Conservation (phyloP, 1,140 invertebrate species). For the Nautilus pompilius region DNA sequence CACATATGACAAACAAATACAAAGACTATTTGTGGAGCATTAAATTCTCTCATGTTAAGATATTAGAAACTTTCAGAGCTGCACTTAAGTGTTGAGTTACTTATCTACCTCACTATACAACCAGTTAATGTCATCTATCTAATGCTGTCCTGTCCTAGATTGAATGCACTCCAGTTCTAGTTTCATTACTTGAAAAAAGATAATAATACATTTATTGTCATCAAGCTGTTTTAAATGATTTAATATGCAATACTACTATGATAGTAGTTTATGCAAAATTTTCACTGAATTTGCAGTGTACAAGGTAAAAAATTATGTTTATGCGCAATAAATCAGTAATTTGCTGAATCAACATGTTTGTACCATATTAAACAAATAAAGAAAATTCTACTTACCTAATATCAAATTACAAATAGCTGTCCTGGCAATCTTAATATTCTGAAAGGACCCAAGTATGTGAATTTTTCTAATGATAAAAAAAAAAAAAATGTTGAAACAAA, state of each 20-base stretch:
- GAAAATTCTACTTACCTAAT: constrained; percentile 64
- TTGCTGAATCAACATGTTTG: background rate
- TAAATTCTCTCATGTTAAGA: background rate
- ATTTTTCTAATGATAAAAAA: constrained; percentile 67
- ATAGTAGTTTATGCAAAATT: background rate
- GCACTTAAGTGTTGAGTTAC: too few species aligned
- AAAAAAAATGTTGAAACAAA: too few species aligned
- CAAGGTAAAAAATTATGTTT: background rate
- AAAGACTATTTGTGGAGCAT: background rate
- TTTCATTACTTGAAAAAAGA: too few species aligned
- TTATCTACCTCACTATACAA: too few species aligned
- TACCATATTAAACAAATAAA: background rate
- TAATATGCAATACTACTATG: background rate
- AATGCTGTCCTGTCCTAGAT: too few species aligned
- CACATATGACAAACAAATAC: background rate
- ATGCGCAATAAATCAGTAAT: background rate
- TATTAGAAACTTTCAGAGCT: background rate
- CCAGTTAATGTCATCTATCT: too few species aligned
- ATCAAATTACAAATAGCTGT: constrained; percentile 97
- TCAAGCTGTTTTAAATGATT: background rate
- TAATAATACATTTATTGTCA: background rate
- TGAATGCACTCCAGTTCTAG: too few species aligned
- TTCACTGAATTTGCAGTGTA: background rate
- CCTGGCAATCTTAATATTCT: constrained; percentile 94
- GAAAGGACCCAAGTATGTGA: constrained; percentile 95